Percentiles rank a stretch among this genome's conserved stretches.
These are phyloP conservation scores for Propsilocerus akamusi DNA, from an alignment of 1,140 invertebrate species.

Conservation along the genomic window DNA sequence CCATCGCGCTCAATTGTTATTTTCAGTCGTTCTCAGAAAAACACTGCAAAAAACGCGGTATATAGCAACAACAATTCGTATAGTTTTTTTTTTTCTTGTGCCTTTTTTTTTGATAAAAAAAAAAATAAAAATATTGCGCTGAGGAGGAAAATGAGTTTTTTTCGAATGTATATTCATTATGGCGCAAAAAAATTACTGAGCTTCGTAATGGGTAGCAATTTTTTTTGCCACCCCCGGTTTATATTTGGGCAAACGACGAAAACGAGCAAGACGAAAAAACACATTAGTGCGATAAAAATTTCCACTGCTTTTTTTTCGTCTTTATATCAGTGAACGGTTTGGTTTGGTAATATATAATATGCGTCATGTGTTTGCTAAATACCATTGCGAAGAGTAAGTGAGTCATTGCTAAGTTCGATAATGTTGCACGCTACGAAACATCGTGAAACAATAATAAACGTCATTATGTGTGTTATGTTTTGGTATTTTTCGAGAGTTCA, in stretches of 20 bases:
- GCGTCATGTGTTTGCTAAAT: too few species aligned
- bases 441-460: constrained; percentile 1
- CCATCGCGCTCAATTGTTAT: background rate
- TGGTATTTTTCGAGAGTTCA: too few species aligned
- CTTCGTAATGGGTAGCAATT: background rate
- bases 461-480: constrained; percentile 2
- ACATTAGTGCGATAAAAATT: constrained; percentile 3
- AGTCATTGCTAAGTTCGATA: too few species aligned
- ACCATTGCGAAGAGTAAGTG: too few species aligned
- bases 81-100: background rate
- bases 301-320: background rate
- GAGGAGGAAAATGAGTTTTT: constrained; percentile 2
- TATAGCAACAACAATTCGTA: background rate
- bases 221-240: background rate
- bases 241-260: too few species aligned
- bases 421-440: too few species aligned
- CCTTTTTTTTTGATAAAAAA: constrained; percentile 1
- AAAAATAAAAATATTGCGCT: background rate
- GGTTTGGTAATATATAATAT: too few species aligned
- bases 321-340: too few species aligned
- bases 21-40: constrained; percentile 4
- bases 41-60: background rate
- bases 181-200: constrained; percentile 3
- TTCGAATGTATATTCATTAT: constrained; percentile 1
- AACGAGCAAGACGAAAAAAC: background rate